phyloP scores from a whole-genome alignment of 2,113 vertebrate species.

The Vicugna pacos region DNA sequence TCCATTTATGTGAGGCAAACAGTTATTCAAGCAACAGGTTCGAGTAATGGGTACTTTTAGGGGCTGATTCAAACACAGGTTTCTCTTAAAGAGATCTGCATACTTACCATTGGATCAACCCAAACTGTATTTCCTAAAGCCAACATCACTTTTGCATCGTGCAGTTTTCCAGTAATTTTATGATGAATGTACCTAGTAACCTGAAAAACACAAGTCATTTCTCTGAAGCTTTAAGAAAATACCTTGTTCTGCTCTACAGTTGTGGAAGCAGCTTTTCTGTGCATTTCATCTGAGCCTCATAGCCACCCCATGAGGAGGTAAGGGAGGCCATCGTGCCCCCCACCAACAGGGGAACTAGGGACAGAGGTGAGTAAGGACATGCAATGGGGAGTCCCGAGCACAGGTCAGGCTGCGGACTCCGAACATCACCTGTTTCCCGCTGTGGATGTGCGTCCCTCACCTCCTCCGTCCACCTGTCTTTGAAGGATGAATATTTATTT shows the following conservation, averaged over 20 bases:
- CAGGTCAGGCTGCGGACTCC: too few relatives aligned
- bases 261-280: neutral
- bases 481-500: neutral
- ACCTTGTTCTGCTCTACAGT: neutral
- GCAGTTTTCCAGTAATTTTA: slow-evolving; percentile 91
- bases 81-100: neutral
- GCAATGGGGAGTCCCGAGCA: neutral
- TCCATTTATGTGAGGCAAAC: neutral
- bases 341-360: rapidly evolving
- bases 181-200: slow-evolving; percentile 90
- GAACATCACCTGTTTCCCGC: neutral
- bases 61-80: neutral
- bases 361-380: rapidly evolving
- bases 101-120: slow-evolving; percentile 94
- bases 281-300: neutral
- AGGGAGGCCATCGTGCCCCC: neutral
- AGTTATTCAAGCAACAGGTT: neutral
- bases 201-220: slow-evolving; percentile 82
- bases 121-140: slow-evolving; percentile 92
- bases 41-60: neutral
- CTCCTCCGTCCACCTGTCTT: neutral
- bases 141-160: slow-evolving; percentile 91
- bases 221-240: neutral
- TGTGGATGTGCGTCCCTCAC: too few relatives aligned
- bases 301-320: neutral